Evolutionary conservation across 1,140 invertebrate genomes (phyloP), one percentile per base, ranked within the genome.

Genomic region (Trissolcus basalis): DNA sequence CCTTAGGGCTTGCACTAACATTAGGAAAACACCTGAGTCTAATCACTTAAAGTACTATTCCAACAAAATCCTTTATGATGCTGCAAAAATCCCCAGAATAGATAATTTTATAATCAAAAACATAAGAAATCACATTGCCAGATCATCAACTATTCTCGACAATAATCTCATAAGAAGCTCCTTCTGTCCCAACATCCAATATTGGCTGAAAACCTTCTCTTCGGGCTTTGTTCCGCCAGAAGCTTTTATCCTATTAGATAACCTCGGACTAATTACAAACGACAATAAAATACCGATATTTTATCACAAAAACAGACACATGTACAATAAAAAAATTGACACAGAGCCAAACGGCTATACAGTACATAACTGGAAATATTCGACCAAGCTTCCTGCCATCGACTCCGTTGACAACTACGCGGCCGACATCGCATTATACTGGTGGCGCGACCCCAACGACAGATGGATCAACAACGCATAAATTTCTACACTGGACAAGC

Each of bases 61-160:
- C 15, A 77, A 77, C 13, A 36, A 73, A 4, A 14, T 6, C 19
- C 6, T 27, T 3, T 27, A 27, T 27, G 19, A 27, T 6, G 19
- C 19, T n/a, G 60, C 77, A 16, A 61, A 70, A 0, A 70, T 78
- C n/a, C 65, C 55, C 0, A 45, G 71, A 47, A 67, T 74, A 5
- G 77, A 74, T 16, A 53, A 51, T 15, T 74, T 74, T 36, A 56
- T 60, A 0, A 32, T 78, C 0, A 70, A 51, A 60, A 7, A 65
- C 13, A 65, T 9, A 1, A 33, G 76, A 49, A 14, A 74, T 6
- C 65, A 78, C 15, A 64, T 69, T 15, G 0, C 35, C 45, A 35
- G 19, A 6, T 27, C 19, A n/a, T n/a, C n/a, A n/a, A n/a, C n/a
- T n/a, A n/a, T n/a, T n/a, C n/a, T n/a, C n/a, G n/a, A n/a, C n/a